These are phyloP conservation scores for Venustoraphidia nigricollis DNA, from an alignment of 2,888 invertebrate species.

Conservation along the genomic window DNA sequence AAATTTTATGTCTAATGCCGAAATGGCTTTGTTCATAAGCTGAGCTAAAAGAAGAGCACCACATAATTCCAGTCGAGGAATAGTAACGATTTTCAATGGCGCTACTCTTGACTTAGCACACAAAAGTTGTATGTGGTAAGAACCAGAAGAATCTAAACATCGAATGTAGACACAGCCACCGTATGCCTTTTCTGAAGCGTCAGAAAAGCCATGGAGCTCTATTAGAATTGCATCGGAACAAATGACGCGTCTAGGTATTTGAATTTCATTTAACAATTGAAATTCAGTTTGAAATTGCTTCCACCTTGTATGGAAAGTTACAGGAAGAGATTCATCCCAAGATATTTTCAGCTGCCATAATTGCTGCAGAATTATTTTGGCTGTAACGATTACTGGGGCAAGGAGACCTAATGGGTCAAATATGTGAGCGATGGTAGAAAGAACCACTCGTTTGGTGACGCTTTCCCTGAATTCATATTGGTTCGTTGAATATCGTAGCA, in stretches of 20 bases:
- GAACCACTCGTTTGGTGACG: not conserved
- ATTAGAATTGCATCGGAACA: not conserved
- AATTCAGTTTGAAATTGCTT: not conserved
- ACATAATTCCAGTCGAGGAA: slow-evolving; percentile 1
- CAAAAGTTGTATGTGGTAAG: not conserved
- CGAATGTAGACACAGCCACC: slow-evolving; percentile 3
- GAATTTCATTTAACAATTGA: not conserved
- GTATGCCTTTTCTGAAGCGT: slow-evolving; percentile 3
- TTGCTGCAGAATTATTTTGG: not conserved
- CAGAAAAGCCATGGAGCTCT: slow-evolving; percentile 4
- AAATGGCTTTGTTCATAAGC: not conserved
- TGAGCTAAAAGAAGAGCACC: slow-evolving; percentile 1
- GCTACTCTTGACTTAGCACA: slow-evolving; percentile 3
- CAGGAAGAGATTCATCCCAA: slow-evolving; percentile 4
- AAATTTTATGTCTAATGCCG: not conserved
- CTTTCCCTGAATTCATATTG: no score
- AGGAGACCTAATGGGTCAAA: not conserved
- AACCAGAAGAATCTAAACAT: not conserved
- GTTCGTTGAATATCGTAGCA: no score
- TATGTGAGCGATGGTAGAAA: not conserved
- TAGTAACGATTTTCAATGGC: slow-evolving; percentile 1
- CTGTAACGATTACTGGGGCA: not conserved
- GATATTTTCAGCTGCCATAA: not conserved
- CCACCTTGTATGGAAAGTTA: not conserved
- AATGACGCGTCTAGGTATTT: not conserved